These are phyloP conservation scores for Octonoba sinensis DNA, from an alignment of 2,888 invertebrate genomes.

Conservation along the genomic window DNA sequence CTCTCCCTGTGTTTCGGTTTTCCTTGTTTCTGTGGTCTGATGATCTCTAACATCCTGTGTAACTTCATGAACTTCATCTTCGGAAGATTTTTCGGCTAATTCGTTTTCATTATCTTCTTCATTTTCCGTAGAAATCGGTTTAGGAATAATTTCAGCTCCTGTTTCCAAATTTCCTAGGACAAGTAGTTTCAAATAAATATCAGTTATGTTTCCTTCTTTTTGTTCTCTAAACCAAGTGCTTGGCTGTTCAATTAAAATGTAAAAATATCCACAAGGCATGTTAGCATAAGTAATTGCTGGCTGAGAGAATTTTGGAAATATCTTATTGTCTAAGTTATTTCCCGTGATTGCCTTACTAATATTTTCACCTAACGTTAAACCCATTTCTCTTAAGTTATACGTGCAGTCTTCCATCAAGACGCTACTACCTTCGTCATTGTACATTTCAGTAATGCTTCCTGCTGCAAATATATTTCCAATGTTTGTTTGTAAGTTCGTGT, in stretches of 20 bases:
- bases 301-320: slow-evolving; percentile 2
- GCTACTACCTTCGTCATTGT: background rate
- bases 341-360: slow-evolving; percentile 7
- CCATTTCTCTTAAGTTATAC: slow-evolving; percentile 43
- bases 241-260: slow-evolving; percentile 18
- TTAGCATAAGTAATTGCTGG: slow-evolving; percentile 21
- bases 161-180: slow-evolving; percentile 41
- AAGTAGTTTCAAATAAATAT: background rate
- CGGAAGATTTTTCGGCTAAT: background rate
- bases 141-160: slow-evolving; percentile 2
- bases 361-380: slow-evolving; percentile 22
- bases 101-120: background rate
- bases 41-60: background rate
- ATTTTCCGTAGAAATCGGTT: background rate
- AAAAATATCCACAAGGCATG: slow-evolving; percentile 23
- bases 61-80: background rate
- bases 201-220: background rate
- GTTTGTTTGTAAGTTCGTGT: slow-evolving; percentile 42
- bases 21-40: background rate
- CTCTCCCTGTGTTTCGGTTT: background rate
- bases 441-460: slow-evolving; percentile 40
- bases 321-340: background rate
- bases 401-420: slow-evolving; percentile 23
- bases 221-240: slow-evolving; percentile 2
- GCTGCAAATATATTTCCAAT: slow-evolving; percentile 33